These are phyloP conservation scores for Miltochrista miniata DNA, from an alignment of 2,888 invertebrate species.

Conservation along the genomic window DNA sequence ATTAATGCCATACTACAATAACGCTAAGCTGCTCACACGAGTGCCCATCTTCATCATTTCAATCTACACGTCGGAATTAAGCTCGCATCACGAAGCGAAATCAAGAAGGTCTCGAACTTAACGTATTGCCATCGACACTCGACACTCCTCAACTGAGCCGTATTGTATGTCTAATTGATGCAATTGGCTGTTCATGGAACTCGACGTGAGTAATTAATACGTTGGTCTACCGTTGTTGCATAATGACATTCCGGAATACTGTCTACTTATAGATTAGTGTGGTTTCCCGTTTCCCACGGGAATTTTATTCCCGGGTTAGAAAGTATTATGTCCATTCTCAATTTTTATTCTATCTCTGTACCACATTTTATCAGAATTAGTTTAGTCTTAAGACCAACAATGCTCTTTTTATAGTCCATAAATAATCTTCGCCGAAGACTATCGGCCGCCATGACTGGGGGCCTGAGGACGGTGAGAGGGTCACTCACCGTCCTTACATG, in stretches of 20 bases:
- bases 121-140: too few species aligned
- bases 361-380: too few species aligned
- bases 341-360: too few species aligned
- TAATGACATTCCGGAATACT: conserved; percentile 15
- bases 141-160: conserved; percentile 20
- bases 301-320: too few species aligned
- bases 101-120: conserved; percentile 16
- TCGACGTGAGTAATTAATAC: conserved; percentile 62
- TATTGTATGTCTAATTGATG: conserved; percentile 52
- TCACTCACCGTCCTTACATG: too few species aligned
- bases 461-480: too few species aligned
- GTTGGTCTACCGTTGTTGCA: conserved; percentile 25
- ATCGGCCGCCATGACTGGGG: too few species aligned
- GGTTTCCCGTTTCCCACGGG: too few species aligned
- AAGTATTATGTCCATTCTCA: too few species aligned
- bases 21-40: conserved; percentile 6
- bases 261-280: neutral
- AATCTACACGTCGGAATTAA: conserved; percentile 32
- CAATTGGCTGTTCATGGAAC: conserved; percentile 56
- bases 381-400: too few species aligned
- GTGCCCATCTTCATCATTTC: conserved; percentile 19
- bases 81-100: conserved; percentile 20
- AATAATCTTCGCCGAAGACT: too few species aligned
- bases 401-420: too few species aligned
- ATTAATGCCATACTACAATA: neutral